phyloP scores from a whole-genome alignment of 2,797 vertebrate species.

The Brachymystax lenok region DNA sequence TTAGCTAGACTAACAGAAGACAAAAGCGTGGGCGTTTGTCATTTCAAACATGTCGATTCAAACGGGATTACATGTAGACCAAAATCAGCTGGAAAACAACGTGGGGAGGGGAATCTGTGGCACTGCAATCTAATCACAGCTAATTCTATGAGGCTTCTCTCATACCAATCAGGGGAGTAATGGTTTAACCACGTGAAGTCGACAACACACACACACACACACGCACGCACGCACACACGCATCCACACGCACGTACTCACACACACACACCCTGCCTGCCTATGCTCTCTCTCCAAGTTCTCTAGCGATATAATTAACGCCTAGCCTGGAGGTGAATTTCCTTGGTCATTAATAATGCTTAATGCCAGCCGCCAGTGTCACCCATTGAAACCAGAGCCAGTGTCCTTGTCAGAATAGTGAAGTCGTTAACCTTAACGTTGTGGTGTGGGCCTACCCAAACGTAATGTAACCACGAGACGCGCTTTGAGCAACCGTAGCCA shows the following conservation, averaged over 20 bases:
- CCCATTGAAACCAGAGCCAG: conserved; percentile 67
- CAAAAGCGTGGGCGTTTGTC: conserved; percentile 31
- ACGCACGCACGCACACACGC: conserved; percentile 13
- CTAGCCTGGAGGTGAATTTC: conserved; percentile 76
- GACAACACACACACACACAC: neutral
- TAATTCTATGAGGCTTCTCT: conserved; percentile 45
- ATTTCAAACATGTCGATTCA: conserved; percentile 23
- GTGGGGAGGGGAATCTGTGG: conserved; percentile 43
- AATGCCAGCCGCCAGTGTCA: conserved; percentile 53
- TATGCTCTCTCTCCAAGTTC: conserved; percentile 57
- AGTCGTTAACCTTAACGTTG: conserved; percentile 65
- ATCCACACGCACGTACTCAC: neutral
- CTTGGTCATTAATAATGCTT: conserved; percentile 80
- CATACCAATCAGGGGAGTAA: conserved; percentile 62
- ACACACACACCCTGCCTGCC: neutral
- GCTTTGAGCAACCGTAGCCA: neutral
- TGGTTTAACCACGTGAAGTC: conserved; percentile 60
- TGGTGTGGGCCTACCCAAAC: neutral
- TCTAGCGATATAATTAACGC: conserved; percentile 80
- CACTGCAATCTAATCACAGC: conserved; percentile 28
- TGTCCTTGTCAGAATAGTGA: conserved; percentile 67
- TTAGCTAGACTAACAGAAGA: conserved; percentile 5
- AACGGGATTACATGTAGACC: conserved; percentile 39
- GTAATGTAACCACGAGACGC: neutral
- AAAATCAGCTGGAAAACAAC: conserved; percentile 35